Conservation (phyloP, 2,888 invertebrate genomes). For the Stenolophus ochropezus region DNA sequence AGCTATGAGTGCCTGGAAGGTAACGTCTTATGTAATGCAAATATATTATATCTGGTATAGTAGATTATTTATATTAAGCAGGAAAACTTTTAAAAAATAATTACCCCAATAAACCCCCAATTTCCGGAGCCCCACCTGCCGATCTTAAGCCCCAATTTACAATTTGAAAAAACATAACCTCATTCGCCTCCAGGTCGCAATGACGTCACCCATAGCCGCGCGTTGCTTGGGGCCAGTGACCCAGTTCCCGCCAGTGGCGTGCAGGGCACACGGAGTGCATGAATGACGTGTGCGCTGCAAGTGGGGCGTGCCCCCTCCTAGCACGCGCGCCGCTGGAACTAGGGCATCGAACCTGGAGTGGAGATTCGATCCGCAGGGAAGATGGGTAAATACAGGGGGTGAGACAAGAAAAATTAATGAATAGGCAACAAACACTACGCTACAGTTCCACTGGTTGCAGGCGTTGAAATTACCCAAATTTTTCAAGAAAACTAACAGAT, state of each 20-base stretch:
- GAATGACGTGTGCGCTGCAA: slow-evolving; percentile 44
- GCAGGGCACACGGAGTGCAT: slow-evolving; percentile 27
- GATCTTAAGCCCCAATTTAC: background rate
- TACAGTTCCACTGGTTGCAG: background rate
- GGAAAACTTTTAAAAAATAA: too few species aligned
- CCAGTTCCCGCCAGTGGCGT: slow-evolving; percentile 13
- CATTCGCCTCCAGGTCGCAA: background rate
- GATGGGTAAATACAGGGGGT: background rate
- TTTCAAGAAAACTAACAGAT: background rate
- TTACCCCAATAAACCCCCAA: too few species aligned
- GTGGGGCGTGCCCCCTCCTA: background rate
- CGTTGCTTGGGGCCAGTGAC: slow-evolving; percentile 30
- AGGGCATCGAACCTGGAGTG: slow-evolving; percentile 40
- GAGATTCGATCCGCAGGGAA: slow-evolving; percentile 5
- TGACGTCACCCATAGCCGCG: slow-evolving; percentile 20
- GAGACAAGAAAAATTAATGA: background rate
- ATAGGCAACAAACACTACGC: background rate
- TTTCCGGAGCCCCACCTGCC: background rate
- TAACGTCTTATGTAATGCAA: too few species aligned
- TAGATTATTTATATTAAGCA: too few species aligned
- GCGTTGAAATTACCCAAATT: slow-evolving; percentile 19
- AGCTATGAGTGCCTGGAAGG: too few species aligned
- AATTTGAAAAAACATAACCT: background rate
- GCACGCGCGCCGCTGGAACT: background rate
- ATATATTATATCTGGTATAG: too few species aligned